Evolutionary conservation across 2,113 vertebrate genomes (phyloP).

Genomic region (Gadus macrocephalus): DNA sequence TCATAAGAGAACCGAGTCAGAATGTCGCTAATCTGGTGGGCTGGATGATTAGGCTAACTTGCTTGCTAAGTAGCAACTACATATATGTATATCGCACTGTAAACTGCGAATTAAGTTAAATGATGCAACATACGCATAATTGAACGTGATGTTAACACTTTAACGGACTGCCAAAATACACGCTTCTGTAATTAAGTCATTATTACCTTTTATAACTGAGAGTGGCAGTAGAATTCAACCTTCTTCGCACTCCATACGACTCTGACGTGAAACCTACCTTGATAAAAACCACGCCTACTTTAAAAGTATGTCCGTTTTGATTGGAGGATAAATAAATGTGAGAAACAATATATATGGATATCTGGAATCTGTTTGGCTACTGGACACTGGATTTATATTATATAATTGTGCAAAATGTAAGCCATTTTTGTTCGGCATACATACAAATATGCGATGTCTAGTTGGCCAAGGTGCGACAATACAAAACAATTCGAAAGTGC

Average conservation of each 20-base stretch:
- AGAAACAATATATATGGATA: too few species aligned
- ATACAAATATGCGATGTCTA: background rate
- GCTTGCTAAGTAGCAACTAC: background rate
- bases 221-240: constrained; percentile 46
- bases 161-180: background rate
- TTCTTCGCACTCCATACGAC: constrained; percentile 24
- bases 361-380: background rate
- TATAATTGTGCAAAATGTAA: background rate
- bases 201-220: constrained; percentile 59
- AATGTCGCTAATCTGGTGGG: constrained; percentile 22
- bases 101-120: too few species aligned
- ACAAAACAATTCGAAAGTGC: constrained; percentile 3
- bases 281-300: constrained; percentile 21
- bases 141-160: too few species aligned
- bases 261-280: constrained; percentile 47
- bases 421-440: background rate
- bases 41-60: background rate
- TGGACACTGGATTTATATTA: background rate
- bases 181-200: constrained; percentile 15
- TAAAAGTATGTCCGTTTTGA: constrained; percentile 10
- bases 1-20: constrained; percentile 1
- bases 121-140: too few species aligned
- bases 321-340: constrained; percentile 19
- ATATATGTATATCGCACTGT: background rate
- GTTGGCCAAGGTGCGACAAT: constrained; percentile 11